Evolutionary conservation across 1,140 invertebrate species (phyloP).

Genomic region (Orius insidiosus): DNA sequence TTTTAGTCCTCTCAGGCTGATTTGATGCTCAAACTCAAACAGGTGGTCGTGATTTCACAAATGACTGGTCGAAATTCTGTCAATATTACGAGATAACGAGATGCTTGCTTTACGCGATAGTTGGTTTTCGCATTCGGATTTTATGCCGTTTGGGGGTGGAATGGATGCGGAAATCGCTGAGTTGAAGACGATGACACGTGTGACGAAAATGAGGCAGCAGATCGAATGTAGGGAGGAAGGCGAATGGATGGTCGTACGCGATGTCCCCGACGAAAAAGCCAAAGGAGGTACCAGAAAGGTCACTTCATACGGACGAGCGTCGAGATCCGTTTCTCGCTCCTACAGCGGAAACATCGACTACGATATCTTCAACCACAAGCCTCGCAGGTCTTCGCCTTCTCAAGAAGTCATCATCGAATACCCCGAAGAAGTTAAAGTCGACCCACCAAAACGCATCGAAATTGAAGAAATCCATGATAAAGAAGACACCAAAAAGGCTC

Average conservation of each 20-base stretch:
- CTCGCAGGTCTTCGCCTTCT: too few species aligned
- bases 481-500: too few species aligned
- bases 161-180: constrained; percentile 14
- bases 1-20: too few species aligned
- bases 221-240: constrained; percentile 14
- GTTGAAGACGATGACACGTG: constrained; percentile 23
- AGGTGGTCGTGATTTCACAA: too few species aligned
- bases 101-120: not conserved
- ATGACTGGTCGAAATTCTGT: too few species aligned
- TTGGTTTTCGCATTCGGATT: constrained; percentile 2
- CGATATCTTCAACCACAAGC: not conserved
- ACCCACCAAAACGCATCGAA: not conserved
- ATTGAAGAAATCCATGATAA: too few species aligned
- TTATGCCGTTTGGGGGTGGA: constrained; percentile 3
- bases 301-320: constrained; percentile 9
- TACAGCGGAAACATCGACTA: not conserved
- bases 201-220: constrained; percentile 11
- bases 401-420: constrained; percentile 1
- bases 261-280: constrained; percentile 2
- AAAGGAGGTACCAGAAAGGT: constrained; percentile 8
- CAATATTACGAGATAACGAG: too few species aligned
- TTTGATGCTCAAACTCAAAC: too few species aligned
- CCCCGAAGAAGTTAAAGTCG: not conserved
- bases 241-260: constrained; percentile 12
- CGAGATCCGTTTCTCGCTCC: constrained; percentile 10